These are phyloP conservation scores for Anableps anableps DNA, from an alignment of 2,797 vertebrate genomes.

Conservation along the genomic window DNA sequence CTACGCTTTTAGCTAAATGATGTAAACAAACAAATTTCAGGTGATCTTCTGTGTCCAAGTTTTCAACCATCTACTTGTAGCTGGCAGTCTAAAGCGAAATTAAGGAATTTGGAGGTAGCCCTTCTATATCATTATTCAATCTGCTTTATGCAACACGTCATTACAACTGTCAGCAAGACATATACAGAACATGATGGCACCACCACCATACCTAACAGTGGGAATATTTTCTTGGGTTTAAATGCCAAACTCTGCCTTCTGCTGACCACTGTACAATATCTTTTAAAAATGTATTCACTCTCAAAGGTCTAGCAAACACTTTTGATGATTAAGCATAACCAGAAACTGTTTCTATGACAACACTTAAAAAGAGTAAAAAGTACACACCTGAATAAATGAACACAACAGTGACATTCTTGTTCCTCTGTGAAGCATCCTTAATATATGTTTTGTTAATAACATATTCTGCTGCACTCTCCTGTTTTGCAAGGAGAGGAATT, in stretches of 20 bases:
- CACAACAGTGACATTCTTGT: constrained; percentile 47
- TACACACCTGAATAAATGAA: constrained; percentile 52
- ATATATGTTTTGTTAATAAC: fast-evolving
- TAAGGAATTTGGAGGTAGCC: background rate
- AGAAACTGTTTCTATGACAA: background rate
- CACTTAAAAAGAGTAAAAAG: background rate
- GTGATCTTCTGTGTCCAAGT: background rate
- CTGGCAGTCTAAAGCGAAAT: background rate
- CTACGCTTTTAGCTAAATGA: background rate
- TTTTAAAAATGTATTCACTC: background rate
- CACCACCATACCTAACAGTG: background rate
- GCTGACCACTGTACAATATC: too few relatives aligned
- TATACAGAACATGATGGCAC: background rate
- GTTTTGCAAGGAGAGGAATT: constrained; percentile 24
- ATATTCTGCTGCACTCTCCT: background rate
- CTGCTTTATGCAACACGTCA: too few relatives aligned
- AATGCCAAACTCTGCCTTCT: background rate
- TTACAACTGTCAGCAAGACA: too few relatives aligned
- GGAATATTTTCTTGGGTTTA: background rate
- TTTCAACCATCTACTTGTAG: background rate
- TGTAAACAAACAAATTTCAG: background rate
- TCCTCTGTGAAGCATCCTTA: fast-evolving
- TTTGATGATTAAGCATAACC: background rate
- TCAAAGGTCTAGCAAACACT: background rate
- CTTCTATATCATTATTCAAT: background rate